Percentiles rank a stretch among this genome's conserved stretches.
Conservation (phyloP, 2,888 invertebrate genomes). For the Lochmaea capreae region DNA sequence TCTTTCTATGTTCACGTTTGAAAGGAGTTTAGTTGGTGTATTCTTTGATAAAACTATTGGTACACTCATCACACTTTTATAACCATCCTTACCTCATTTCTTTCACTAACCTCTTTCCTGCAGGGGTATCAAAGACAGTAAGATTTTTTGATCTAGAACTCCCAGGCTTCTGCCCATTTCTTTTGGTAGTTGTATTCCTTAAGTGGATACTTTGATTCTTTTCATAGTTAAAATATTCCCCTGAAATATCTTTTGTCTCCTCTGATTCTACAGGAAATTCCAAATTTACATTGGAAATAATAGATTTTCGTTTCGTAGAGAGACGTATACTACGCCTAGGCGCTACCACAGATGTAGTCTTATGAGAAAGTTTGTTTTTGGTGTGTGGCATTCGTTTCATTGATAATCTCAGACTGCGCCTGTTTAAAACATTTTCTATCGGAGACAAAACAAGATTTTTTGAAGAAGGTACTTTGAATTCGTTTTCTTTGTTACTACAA, state of each 20-base stretch:
- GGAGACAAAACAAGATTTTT: conserved; percentile 42
- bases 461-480: conserved; percentile 50
- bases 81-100: conserved; percentile 34
- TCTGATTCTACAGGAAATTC: background rate
- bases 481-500: conserved; percentile 10
- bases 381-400: conserved; percentile 29
- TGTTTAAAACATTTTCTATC: conserved; percentile 36
- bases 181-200: conserved; percentile 4
- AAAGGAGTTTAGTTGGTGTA: no score
- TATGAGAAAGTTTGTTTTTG: background rate
- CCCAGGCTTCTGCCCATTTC: background rate
- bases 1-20: no score
- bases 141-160: conserved; percentile 10
- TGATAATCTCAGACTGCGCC: conserved; percentile 47
- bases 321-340: conserved; percentile 5
- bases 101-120: conserved; percentile 30
- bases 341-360: background rate
- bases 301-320: conserved; percentile 36
- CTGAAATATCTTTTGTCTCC: conserved; percentile 11
- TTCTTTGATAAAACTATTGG: no score
- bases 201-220: conserved; percentile 9
- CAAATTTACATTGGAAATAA: no score
- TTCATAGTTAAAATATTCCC: conserved; percentile 16
- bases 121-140: conserved; percentile 34
- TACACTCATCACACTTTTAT: no score